Evolutionary conservation across 2,113 vertebrate genomes (phyloP), one percentile per base, ranked within the genome.

Genomic region (Prunella himalayana): DNA sequence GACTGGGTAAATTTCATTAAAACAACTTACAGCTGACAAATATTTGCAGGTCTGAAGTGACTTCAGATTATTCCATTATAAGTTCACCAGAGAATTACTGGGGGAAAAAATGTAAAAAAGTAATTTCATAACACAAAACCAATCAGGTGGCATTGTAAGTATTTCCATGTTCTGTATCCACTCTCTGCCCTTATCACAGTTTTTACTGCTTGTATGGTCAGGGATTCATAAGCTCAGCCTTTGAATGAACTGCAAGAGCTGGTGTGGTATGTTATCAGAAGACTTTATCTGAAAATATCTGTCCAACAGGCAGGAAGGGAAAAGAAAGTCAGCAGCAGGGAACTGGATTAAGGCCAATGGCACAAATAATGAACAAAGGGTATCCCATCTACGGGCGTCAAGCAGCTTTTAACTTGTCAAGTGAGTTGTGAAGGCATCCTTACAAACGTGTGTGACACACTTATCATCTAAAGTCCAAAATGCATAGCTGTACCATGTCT

Each of bases 241-340:
- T 93, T 78, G 87, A 84, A 70, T 57, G 27, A 54, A 76, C 44
- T 82, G 11, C 28, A 79, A 39, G 45, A 44, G 49, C n/a, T 72
- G 50, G 22, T 68, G 12, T 75, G 51, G 25, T 79, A 39, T 79
- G 41, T 45, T 71, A 92, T 91, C 65, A 86, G 83, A 72, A 73
- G 88, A 68, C 7, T 21, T 84, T 68, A 84, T 90, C 88, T 92
- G 77, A 94, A 96, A 88, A 82, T 90, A 72, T 75, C 79, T 84
- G 61, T 57, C 50, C 41, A 80, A n/a, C 33, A 80, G 60, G 49
- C 64, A 92, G 31, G 84, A 90, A 90, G n/a, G 39, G 37, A 91
- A 93, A 89, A 92, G 60, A 86, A 95, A 89, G 73, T 73, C 60
- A 82, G 65, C 71, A 96, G 33, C 70, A 92, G 70, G 77, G 35